Conservation (phyloP, 2,888 invertebrate genomes). For the Entomobrya multifasciata region DNA sequence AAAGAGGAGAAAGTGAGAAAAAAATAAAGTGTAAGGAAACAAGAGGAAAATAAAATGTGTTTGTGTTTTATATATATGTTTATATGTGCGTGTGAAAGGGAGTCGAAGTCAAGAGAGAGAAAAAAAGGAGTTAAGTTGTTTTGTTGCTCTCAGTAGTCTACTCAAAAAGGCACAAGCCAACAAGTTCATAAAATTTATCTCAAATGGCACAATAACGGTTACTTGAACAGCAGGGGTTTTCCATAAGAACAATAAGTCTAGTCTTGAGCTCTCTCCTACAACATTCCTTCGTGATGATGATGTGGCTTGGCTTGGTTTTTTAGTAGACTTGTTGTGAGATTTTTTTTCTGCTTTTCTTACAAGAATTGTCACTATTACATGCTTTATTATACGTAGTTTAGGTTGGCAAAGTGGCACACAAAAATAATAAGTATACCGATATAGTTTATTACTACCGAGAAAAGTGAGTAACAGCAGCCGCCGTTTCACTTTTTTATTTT, state of each 20-base stretch:
- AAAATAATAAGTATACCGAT: not conserved
- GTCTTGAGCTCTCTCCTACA: conserved; percentile 53
- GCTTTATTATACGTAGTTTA: conserved; percentile 20
- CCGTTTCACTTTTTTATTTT: conserved; percentile 35
- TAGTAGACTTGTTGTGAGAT: not conserved
- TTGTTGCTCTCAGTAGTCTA: conserved; percentile 69
- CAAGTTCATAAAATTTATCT: conserved; percentile 74
- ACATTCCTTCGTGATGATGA: conserved; percentile 63
- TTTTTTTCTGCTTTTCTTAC: conserved; percentile 20
- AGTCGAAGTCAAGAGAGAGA: conserved; percentile 14
- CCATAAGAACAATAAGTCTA: too few relatives aligned
- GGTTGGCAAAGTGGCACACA: not conserved
- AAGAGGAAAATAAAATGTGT: conserved; percentile 25
- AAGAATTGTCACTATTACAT: conserved; percentile 46
- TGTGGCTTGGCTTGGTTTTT: too few relatives aligned
- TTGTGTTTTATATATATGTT: not conserved
- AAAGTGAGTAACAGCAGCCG: conserved; percentile 44
- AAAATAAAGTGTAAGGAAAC: conserved; percentile 19
- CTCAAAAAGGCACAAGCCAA: conserved; percentile 66
- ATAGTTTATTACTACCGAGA: conserved; percentile 26
- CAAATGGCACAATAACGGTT: conserved; percentile 73
- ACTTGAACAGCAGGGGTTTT: conserved; percentile 67
- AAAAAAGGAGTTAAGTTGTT: conserved; percentile 71
- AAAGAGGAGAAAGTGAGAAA: conserved; percentile 34
- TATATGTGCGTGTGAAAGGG: conserved; percentile 26